Conservation (phyloP, 2,113 vertebrate species). For the Myrmecobius fasciatus region DNA sequence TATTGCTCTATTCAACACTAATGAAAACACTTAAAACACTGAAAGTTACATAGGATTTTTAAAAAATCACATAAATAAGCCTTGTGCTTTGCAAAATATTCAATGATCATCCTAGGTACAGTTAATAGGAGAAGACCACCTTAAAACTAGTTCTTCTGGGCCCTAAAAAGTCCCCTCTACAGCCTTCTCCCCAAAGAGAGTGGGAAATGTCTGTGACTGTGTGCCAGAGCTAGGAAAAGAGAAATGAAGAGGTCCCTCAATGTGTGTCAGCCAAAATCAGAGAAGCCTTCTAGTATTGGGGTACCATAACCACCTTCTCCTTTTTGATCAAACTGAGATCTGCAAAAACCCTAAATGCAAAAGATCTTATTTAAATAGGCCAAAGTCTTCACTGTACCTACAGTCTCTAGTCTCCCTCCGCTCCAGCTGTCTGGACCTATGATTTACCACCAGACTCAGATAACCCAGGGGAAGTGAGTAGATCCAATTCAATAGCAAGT, state of each 20-base stretch:
- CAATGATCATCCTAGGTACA: neutral
- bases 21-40: too few relatives aligned
- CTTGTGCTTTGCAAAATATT: neutral
- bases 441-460: too few relatives aligned
- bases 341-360: too few relatives aligned
- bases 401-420: too few relatives aligned
- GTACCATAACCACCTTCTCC: neutral
- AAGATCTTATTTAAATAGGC: too few relatives aligned
- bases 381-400: too few relatives aligned
- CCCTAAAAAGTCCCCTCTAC: neutral
- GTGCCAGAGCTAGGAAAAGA: neutral
- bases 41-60: neutral
- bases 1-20: too few relatives aligned
- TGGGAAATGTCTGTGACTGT: neutral
- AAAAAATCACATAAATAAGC: neutral
- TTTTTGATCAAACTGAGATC: neutral
- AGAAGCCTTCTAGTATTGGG: neutral
- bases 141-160: neutral
- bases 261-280: neutral
- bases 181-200: neutral
- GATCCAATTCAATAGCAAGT: too few relatives aligned
- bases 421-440: too few relatives aligned
- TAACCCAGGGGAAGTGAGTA: too few relatives aligned
- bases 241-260: neutral
- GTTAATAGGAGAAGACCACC: neutral